These are phyloP conservation scores for Stenolophus ochropezus DNA, from an alignment of 2,888 invertebrate genomes.

Conservation along the genomic window DNA sequence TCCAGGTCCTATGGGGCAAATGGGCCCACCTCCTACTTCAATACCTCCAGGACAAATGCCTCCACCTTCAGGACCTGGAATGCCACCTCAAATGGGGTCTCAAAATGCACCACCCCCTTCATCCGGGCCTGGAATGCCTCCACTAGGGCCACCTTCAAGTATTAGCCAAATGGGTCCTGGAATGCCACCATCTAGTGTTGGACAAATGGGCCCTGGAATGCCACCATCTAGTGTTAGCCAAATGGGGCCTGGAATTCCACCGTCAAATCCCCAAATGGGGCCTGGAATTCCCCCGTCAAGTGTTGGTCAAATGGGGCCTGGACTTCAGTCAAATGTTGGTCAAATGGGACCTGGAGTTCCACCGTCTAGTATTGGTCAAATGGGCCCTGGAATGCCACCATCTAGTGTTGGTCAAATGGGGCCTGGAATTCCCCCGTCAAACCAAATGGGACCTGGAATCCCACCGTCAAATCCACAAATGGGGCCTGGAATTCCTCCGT, in stretches of 20 bases:
- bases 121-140: conserved; percentile 42
- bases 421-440: neutral
- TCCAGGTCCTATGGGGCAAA: neutral
- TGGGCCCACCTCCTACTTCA: conserved; percentile 47
- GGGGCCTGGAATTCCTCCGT: no score
- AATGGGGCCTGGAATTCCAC: conserved; percentile 7
- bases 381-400: conserved; percentile 62
- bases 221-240: conserved; percentile 58
- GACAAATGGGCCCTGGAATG: conserved; percentile 61
- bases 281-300: conserved; percentile 25
- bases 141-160: neutral
- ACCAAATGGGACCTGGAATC: conserved; percentile 43
- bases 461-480: no score
- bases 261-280: no score
- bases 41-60: conserved; percentile 10
- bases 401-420: conserved; percentile 42
- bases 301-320: no score
- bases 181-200: neutral
- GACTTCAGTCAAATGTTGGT: neutral
- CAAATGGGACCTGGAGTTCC: neutral
- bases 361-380: conserved; percentile 17
- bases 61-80: neutral
- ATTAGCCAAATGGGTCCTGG: neutral
- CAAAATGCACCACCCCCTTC: conserved; percentile 55
- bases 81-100: neutral